These are phyloP conservation scores for Zaprionus lachaisei DNA, from an alignment of 1,140 invertebrate species.

Conservation along the genomic window DNA sequence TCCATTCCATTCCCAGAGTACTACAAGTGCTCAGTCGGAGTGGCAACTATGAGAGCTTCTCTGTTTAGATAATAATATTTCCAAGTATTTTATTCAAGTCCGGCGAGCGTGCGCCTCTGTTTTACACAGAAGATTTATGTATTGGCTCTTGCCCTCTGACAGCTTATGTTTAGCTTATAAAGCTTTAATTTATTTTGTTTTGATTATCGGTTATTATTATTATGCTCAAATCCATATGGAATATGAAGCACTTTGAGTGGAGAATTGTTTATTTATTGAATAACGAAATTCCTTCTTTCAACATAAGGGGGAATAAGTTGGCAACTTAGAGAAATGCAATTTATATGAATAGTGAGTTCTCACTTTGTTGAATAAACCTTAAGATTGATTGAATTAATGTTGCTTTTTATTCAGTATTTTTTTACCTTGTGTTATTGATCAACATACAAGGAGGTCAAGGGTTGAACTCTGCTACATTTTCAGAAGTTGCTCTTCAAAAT, in stretches of 20 bases:
- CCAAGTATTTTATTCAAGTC: slow-evolving; percentile 62
- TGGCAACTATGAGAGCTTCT: slow-evolving; percentile 63
- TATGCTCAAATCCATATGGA: slow-evolving; percentile 57
- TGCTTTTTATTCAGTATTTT: not conserved
- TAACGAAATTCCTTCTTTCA: slow-evolving; percentile 5
- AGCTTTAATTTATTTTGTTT: slow-evolving; percentile 80
- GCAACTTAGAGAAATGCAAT: not conserved
- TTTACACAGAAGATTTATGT: slow-evolving; percentile 64
- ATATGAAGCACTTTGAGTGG: slow-evolving; percentile 25
- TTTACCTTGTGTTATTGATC: not conserved
- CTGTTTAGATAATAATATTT: slow-evolving; percentile 79
- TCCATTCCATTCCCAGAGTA: slow-evolving; percentile 4
- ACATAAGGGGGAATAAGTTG: not conserved
- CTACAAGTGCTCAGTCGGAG: slow-evolving; percentile 57
- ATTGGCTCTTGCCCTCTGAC: slow-evolving; percentile 58
- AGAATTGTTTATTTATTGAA: slow-evolving; percentile 43
- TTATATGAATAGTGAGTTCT: not conserved
- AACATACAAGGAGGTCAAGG: not conserved
- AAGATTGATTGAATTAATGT: not conserved
- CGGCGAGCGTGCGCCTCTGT: slow-evolving; percentile 33
- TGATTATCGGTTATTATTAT: slow-evolving; percentile 75
- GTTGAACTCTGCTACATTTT: not conserved
- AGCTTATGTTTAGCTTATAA: slow-evolving; percentile 76
- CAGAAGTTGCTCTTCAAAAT: not conserved
- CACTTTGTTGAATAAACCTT: not conserved